Evolutionary conservation across 1,140 invertebrate genomes (phyloP).

Genomic region (Diplogasteroides magnus): DNA sequence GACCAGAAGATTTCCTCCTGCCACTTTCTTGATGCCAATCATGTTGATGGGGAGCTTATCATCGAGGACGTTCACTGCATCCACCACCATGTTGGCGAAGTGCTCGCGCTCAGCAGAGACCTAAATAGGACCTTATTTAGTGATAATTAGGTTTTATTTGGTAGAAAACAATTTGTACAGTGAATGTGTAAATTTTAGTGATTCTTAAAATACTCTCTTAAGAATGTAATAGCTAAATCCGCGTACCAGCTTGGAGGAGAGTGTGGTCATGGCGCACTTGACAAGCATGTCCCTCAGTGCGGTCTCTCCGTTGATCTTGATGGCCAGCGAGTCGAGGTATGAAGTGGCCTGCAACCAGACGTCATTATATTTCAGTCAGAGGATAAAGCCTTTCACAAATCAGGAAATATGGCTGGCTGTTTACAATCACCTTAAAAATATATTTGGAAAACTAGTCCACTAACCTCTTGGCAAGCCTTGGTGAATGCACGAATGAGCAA

Average conservation of each 20-base stretch:
- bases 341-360: slow-evolving; percentile 68
- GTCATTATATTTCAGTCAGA: no score
- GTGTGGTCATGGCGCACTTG: slow-evolving; percentile 90
- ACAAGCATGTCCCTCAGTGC: slow-evolving; percentile 73
- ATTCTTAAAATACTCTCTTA: no score
- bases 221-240: slow-evolving; percentile 9
- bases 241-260: slow-evolving; percentile 59
- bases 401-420: not conserved
- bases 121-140: slow-evolving; percentile 17
- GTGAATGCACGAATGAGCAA: slow-evolving; percentile 81
- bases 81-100: slow-evolving; percentile 93
- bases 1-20: slow-evolving; percentile 85
- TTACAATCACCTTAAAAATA: slow-evolving; percentile 12
- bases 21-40: slow-evolving; percentile 98
- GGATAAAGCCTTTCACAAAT: no score
- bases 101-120: slow-evolving; percentile 61
- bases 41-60: slow-evolving; percentile 86
- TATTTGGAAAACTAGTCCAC: slow-evolving; percentile 23
- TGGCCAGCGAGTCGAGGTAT: slow-evolving; percentile 77
- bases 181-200: no score
- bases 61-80: slow-evolving; percentile 87
- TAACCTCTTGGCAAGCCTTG: slow-evolving; percentile 69
- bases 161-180: not conserved
- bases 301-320: slow-evolving; percentile 64
- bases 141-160: not conserved